phyloP scores from a whole-genome alignment of 2,888 invertebrate species.

The Thumatha senex region DNA sequence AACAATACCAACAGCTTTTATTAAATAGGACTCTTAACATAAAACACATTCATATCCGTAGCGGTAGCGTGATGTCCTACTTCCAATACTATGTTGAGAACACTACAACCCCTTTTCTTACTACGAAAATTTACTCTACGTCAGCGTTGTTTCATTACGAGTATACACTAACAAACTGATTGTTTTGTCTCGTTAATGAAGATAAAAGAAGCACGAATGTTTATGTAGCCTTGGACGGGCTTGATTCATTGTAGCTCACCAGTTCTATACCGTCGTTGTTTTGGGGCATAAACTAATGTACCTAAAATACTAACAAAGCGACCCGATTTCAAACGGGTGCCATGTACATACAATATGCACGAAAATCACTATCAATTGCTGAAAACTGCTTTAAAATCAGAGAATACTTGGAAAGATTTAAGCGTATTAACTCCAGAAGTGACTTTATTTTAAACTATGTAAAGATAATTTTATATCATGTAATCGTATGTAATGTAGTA shows the following conservation, averaged over 20 bases:
- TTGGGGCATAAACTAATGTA: too few species aligned
- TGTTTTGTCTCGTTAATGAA: slow-evolving; percentile 30
- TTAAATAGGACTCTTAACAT: slow-evolving; percentile 38
- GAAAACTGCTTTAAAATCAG: too few species aligned
- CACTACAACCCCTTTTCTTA: slow-evolving; percentile 9
- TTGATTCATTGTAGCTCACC: slow-evolving; percentile 3
- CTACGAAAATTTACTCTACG: slow-evolving; percentile 16
- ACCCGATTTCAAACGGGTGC: too few species aligned
- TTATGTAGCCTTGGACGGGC: slow-evolving; percentile 12
- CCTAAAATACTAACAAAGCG: too few species aligned
- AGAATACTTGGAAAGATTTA: too few species aligned
- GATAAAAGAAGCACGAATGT: slow-evolving; percentile 18
- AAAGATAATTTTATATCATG: too few species aligned
- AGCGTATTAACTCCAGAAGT: too few species aligned
- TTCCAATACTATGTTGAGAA: slow-evolving; percentile 8
- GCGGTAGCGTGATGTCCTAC: slow-evolving; percentile 8
- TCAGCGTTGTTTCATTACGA: slow-evolving; percentile 6
- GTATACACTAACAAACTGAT: slow-evolving; percentile 20
- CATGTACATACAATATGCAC: too few species aligned
- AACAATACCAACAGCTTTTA: slow-evolving; percentile 25
- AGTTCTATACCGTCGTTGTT: slow-evolving; percentile 1
- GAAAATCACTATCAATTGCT: too few species aligned
- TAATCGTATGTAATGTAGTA: too few species aligned
- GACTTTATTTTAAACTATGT: too few species aligned
- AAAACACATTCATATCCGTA: slow-evolving; percentile 26